Evolutionary conservation across 2,888 invertebrate genomes (phyloP), one percentile per base, ranked within the genome.

Genomic region (Melipona bicolor): DNA sequence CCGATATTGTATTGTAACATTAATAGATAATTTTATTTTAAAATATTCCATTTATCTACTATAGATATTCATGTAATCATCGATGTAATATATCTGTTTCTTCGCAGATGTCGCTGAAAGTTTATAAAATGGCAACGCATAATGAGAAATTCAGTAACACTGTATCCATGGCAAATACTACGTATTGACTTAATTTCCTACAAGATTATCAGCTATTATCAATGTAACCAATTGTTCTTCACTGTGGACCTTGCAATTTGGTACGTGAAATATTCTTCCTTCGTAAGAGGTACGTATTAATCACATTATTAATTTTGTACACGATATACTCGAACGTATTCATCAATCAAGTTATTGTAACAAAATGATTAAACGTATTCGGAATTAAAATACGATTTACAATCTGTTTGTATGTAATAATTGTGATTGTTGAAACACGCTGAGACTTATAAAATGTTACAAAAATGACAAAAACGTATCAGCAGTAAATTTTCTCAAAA

Each of bases 141-240:
- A 21, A 5, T 56, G 4, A 9, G 11, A 9, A 9, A 4, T 32
- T 27, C 11, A n/a, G 43, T n/a, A 54, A 54, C 19, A 21, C 15
- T 21, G 79, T 81, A 79, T 64, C 81, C 73, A 74, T 79, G 69
- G 69, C 43, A 43, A 69, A 59, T 9, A 19, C 6, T 72, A 36
- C 6, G 1, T 43, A 81, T 81, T 21, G 81, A 81, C 72, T 78
- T 81, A 81, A 81, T 68, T 67, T 72, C 50, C 19, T 21, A 43
- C 0, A 68, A 56, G n/a, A 27, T 19, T n/a, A 73, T 24, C 67
- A n/a, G 11, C 6, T 67, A 49, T 5, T 5, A n/a, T 3, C 15
- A 11, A n/a, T n/a, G n/a, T 24, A n/a, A 59, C 5, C n/a, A 3
- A 15, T 24, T 59, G n/a, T 59, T 59, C 5, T 15, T 59, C 15